Evolutionary conservation across 2,113 vertebrate species (phyloP), one percentile per base, ranked within the genome.

Genomic region (Bubo blakistoni): DNA sequence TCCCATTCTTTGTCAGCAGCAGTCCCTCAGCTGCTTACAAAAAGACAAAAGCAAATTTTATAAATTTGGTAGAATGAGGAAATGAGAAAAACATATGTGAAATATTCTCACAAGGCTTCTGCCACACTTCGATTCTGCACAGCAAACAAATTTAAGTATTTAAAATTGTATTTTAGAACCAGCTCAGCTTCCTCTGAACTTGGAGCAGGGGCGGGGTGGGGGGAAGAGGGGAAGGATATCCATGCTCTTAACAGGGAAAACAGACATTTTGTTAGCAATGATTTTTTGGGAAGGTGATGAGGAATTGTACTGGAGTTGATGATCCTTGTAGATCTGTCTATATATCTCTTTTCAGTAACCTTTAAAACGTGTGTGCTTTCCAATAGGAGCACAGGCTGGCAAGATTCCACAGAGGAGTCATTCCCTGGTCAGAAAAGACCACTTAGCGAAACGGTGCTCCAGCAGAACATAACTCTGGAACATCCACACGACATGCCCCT

Each of bases 381-480:
- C 62, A 46, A 19, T 3, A 57, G 44, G 18, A 83, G 42, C 34
- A 88, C 21, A 58, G 46, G 25, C 70, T 77, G 79, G 34, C 4
- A 10, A 63, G 62, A 69, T 36, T 32, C 7, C 47, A 44, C 11
- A 55, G 13, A 54, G 36, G 16, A 30, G 12, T 55, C 36, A 11
- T 22, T 73, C 52, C 25, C 34, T 38, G 38, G 34, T 57, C 38
- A 65, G 61, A 36, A 63, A 70, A 52, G 18, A n/a, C 20, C 7
- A 7, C 27, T 71, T 15, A 1, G 10, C 29, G 6, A 62, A 80
- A 69, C 1, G 0, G 9, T 47, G 57, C 19, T 32, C 44, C 1
- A 1, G 62, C 12, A 90, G 44, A 76, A 90, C 36, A 54, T 9
- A 74, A 74, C 14, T 30, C 32, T 1, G 0, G 18, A 13, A 51